These are phyloP conservation scores for Dinoponera quadriceps DNA, from an alignment of 1,140 invertebrate genomes.

Conservation along the genomic window DNA sequence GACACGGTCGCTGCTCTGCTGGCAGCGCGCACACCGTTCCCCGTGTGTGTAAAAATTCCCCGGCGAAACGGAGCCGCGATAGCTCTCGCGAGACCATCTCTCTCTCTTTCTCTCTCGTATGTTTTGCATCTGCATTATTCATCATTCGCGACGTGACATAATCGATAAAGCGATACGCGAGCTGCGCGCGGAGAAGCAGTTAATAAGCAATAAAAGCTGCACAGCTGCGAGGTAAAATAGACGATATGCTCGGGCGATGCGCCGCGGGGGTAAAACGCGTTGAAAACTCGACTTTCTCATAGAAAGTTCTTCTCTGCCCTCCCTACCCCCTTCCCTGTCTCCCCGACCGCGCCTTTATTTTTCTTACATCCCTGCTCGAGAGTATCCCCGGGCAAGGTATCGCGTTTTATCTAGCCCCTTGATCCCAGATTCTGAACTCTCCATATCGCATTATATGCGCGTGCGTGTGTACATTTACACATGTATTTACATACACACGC, in stretches of 20 bases:
- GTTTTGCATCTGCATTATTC: conserved; percentile 41
- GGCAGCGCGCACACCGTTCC: too few species aligned
- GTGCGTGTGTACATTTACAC: background rate
- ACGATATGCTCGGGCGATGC: conserved; percentile 4
- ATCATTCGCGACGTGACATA: conserved; percentile 24
- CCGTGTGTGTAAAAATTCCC: conserved; percentile 1
- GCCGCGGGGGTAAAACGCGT: conserved; percentile 35
- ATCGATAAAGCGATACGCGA: conserved; percentile 44
- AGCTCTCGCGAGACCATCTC: background rate
- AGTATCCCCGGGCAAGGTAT: conserved; percentile 52
- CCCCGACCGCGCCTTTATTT: conserved; percentile 32
- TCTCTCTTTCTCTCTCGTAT: background rate
- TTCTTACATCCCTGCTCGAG: conserved; percentile 19
- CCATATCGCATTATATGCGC: conserved; percentile 48
- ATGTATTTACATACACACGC: too few species aligned
- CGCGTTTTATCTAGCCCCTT: conserved; percentile 53
- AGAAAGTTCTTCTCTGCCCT: conserved; percentile 36
- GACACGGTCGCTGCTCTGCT: too few species aligned
- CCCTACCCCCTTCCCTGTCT: too few species aligned
- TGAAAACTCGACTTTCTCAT: conserved; percentile 44
- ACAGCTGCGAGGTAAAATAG: conserved; percentile 25
- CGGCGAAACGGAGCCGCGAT: background rate
- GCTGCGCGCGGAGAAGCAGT: conserved; percentile 36
- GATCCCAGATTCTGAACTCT: conserved; percentile 59
- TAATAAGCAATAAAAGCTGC: conserved; percentile 55